Conservation (phyloP, 2,113 vertebrate species). For the Phainopepla nitens region DNA sequence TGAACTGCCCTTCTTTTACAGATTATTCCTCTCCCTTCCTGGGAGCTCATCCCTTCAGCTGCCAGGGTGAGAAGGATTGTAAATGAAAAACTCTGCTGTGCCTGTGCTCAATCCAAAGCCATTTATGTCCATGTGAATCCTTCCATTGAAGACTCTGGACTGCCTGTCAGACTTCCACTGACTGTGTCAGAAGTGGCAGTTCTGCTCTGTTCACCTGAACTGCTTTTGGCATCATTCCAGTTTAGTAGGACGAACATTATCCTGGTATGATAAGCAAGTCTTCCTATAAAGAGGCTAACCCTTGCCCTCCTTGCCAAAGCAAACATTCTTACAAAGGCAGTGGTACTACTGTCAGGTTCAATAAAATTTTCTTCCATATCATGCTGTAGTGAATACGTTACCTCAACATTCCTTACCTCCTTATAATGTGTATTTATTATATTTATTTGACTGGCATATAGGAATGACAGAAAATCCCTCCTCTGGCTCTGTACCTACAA, state of each 20-base stretch:
- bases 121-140: rapidly evolving
- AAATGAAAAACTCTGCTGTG: neutral
- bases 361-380: neutral
- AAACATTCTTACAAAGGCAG: neutral
- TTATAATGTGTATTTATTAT: neutral
- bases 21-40: neutral
- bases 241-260: neutral
- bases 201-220: neutral
- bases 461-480: neutral
- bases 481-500: neutral
- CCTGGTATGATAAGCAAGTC: neutral
- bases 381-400: neutral
- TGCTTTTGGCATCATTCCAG: neutral
- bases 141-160: rapidly evolving
- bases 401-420: neutral
- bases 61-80: neutral
- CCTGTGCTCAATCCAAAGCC: neutral
- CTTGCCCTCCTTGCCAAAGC: conserved; percentile 1
- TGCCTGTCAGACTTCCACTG: neutral
- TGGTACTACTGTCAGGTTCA: neutral
- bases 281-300: neutral
- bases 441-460: neutral
- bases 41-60: neutral
- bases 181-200: neutral
- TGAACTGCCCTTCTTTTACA: neutral